Evolutionary conservation across 2,113 vertebrate species (phyloP).

Genomic region (Pelecanoides urinatrix): DNA sequence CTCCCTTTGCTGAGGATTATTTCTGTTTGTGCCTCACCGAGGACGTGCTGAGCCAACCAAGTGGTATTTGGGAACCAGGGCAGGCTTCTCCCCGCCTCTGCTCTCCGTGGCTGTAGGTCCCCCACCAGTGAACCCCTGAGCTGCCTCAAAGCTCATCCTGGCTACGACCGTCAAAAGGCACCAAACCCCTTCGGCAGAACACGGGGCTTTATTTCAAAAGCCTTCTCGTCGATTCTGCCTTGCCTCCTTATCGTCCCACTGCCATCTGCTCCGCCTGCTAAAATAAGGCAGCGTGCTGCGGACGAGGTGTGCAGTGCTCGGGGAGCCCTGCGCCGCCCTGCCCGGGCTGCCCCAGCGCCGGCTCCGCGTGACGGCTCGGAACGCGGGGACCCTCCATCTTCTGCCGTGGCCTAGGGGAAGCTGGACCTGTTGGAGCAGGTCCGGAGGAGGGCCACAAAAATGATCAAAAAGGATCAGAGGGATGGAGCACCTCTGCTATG

Average conservation of each 20-base stretch:
- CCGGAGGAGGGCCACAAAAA: not conserved
- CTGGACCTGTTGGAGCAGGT: not conserved
- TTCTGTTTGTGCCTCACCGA: not conserved
- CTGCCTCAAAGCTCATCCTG: not conserved
- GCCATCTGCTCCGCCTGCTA: slow-evolving; percentile 53
- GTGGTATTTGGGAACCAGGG: not conserved
- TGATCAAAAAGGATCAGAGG: not conserved
- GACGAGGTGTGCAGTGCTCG: not conserved
- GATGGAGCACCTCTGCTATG: not conserved
- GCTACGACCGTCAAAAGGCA: not conserved
- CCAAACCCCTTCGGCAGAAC: not conserved
- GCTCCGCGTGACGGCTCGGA: accelerated
- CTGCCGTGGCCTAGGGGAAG: not conserved
- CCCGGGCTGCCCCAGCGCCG: not conserved
- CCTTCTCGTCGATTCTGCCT: not conserved
- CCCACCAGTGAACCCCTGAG: not conserved
- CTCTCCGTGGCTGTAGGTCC: not conserved
- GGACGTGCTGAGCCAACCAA: not conserved
- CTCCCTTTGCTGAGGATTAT: not conserved
- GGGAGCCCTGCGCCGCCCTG: not conserved
- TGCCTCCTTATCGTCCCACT: slow-evolving; percentile 41
- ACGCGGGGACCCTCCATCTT: not conserved
- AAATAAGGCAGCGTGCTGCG: slow-evolving; percentile 8
- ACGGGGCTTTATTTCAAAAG: not conserved
- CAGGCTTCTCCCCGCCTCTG: not conserved